Conservation (phyloP, 2,113 vertebrate genomes). For the Todiramphus saurophagus region DNA sequence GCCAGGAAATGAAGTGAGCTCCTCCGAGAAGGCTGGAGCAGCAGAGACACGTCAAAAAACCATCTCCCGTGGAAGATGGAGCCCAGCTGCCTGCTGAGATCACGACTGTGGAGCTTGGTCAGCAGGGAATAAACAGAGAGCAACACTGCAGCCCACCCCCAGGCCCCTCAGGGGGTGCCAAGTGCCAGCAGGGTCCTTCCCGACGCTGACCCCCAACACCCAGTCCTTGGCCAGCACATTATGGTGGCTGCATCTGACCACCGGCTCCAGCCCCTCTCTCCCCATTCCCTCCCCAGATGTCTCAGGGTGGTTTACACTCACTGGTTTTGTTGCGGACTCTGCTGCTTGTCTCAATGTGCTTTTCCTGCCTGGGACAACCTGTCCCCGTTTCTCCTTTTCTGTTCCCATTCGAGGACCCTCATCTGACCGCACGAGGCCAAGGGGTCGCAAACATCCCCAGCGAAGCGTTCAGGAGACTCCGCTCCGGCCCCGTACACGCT, state of each 20-base stretch:
- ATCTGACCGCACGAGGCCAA: accelerated
- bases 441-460: accelerated
- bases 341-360: background rate
- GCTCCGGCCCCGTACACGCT: accelerated
- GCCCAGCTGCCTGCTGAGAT: background rate
- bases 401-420: background rate
- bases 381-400: accelerated
- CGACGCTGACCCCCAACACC: background rate
- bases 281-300: background rate
- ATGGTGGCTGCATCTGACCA: accelerated
- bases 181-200: background rate
- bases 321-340: background rate
- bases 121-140: background rate
- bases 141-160: background rate
- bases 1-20: accelerated
- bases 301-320: background rate
- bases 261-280: background rate
- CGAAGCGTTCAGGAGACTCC: accelerated
- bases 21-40: background rate
- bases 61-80: background rate
- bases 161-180: accelerated
- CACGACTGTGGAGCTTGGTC: accelerated
- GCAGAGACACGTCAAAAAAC: background rate
- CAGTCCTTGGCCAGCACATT: accelerated
- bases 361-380: background rate